These are phyloP conservation scores for Baronia brevicornis DNA, from an alignment of 2,888 invertebrate species.

Conservation along the genomic window DNA sequence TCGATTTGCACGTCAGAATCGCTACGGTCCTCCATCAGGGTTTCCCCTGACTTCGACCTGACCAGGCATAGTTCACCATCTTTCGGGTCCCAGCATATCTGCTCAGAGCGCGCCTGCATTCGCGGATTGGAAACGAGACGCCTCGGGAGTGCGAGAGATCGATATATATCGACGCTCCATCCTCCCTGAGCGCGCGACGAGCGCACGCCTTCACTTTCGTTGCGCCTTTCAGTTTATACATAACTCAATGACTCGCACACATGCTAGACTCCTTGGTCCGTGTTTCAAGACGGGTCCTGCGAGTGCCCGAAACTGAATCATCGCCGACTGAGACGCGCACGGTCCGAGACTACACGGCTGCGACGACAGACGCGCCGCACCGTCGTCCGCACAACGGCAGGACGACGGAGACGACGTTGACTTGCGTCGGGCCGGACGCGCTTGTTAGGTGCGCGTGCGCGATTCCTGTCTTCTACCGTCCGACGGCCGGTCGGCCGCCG, in stretches of 20 bases:
- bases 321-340: conserved; percentile 44
- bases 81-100: conserved; percentile 64
- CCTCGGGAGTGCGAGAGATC: conserved; percentile 71
- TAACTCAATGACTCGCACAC: conserved; percentile 81
- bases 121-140: conserved; percentile 56
- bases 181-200: conserved; percentile 38
- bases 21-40: conserved; percentile 83
- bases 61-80: conserved; percentile 83
- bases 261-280: conserved; percentile 61
- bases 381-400: conserved; percentile 16
- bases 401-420: conserved; percentile 3
- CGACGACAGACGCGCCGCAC: too few relatives aligned
- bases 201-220: conserved; percentile 56
- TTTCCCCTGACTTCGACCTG: conserved; percentile 82
- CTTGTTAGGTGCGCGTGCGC: too few relatives aligned
- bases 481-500: not conserved
- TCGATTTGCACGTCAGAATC: conserved; percentile 72
- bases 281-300: conserved; percentile 81
- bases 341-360: conserved; percentile 38
- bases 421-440: conserved; percentile 12
- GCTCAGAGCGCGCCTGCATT: conserved; percentile 5
- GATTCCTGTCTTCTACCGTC: conserved; percentile 1
- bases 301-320: conserved; percentile 59
- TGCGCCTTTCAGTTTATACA: conserved; percentile 77
- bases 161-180: conserved; percentile 45